Percentiles rank a stretch among this genome's conserved stretches.
Conservation (phyloP, 2,888 invertebrate species). For the Drosophila merina region DNA sequence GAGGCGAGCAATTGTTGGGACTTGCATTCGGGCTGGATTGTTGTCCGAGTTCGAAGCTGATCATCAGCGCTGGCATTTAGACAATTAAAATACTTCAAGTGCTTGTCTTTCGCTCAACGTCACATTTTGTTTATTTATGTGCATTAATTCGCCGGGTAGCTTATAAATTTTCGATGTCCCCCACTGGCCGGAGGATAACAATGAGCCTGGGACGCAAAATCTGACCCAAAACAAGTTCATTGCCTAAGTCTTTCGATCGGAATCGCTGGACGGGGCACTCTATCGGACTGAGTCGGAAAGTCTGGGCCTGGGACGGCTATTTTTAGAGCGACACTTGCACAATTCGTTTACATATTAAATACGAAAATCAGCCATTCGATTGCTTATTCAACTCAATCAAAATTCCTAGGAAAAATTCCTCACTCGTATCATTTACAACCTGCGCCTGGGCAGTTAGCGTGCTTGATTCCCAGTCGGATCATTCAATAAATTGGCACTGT, state of each 20-base stretch:
- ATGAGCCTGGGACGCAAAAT: conserved; percentile 44
- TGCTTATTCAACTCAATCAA: conserved; percentile 77
- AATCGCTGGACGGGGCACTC: conserved; percentile 57
- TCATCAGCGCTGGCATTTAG: conserved; percentile 75
- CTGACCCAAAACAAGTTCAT: conserved; percentile 51
- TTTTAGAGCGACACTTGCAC: conserved; percentile 68
- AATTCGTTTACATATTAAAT: conserved; percentile 74
- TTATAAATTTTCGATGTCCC: conserved; percentile 70
- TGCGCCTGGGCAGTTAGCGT: conserved; percentile 31
- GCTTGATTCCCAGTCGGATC: conserved; percentile 51
- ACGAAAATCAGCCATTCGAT: conserved; percentile 50
- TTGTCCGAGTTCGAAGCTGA: conserved; percentile 53
- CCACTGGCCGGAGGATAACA: conserved; percentile 37
- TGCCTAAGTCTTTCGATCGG: conserved; percentile 51
- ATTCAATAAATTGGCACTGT: conserved; percentile 75
- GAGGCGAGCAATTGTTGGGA: conserved; percentile 52
- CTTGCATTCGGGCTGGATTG: conserved; percentile 33
- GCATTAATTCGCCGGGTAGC: conserved; percentile 75
- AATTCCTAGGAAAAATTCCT: conserved; percentile 75
- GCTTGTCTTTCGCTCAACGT: conserved; percentile 76
- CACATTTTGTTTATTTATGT: conserved; percentile 77
- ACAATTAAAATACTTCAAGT: conserved; percentile 82
- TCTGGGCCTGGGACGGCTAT: conserved; percentile 42
- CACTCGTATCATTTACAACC: conserved; percentile 67
- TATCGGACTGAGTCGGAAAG: conserved; percentile 47